Conservation (phyloP, 2,888 invertebrate species). For the Pachymerium ferrugineum region DNA sequence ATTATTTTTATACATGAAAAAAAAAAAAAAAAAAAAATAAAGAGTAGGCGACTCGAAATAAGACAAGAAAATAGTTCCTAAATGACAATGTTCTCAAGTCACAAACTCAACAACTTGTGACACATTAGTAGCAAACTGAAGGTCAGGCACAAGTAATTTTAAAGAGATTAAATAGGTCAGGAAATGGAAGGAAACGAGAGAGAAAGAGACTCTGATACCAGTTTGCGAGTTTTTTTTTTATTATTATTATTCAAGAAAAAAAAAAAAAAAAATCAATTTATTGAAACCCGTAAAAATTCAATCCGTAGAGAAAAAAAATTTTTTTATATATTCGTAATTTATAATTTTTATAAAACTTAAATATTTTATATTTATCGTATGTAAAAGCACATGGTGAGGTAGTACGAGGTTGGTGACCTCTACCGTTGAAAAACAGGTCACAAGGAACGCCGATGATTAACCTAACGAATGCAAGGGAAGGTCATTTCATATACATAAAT, state of each 20-base stretch:
- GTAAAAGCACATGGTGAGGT: not conserved
- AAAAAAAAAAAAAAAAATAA: too few species aligned
- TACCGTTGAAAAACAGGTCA: not conserved
- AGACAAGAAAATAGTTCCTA: not conserved
- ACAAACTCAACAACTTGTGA: not conserved
- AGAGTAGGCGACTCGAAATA: too few species aligned
- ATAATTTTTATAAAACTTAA: too few species aligned
- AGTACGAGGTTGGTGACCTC: not conserved
- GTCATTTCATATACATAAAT: too few species aligned
- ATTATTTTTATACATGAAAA: too few species aligned
- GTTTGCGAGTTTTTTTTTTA: too few species aligned
- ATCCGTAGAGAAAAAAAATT: not conserved
- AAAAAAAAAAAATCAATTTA: not conserved
- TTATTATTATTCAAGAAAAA: not conserved
- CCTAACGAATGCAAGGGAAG: too few species aligned
- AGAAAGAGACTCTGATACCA: not conserved
- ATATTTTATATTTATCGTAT: too few species aligned
- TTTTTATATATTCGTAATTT: too few species aligned
- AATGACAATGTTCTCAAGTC: not conserved
- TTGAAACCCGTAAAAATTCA: not conserved
- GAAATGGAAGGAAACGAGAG: not conserved
- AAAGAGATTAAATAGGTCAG: conserved; percentile 2
- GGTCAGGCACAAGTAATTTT: not conserved
- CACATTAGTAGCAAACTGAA: not conserved
- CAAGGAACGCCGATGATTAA: not conserved